These are phyloP conservation scores for Ips typographus DNA, from an alignment of 1,140 invertebrate genomes.

Conservation along the genomic window DNA sequence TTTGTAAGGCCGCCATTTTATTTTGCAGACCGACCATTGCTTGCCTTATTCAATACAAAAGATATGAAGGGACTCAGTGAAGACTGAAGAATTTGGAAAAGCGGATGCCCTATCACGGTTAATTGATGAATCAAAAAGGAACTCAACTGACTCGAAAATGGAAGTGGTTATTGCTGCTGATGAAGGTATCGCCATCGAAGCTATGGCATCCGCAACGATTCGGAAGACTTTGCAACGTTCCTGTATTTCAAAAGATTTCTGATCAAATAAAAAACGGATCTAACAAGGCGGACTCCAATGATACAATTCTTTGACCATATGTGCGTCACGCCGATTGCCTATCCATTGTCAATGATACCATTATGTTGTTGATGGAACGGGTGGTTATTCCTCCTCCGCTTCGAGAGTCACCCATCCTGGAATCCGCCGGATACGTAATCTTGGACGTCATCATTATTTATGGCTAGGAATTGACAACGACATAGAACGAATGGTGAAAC, in stretches of 20 bases:
- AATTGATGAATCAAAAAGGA: not conserved
- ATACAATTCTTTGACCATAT: not conserved
- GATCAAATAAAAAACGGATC: not conserved
- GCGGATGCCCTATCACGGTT: not conserved
- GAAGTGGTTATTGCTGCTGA: not conserved
- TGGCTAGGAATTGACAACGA: not conserved
- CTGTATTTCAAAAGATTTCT: not conserved
- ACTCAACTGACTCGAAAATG: not conserved
- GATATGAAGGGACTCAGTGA: not conserved
- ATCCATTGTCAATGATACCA: not conserved
- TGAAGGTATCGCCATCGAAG: not conserved
- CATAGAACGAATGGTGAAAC: not conserved
- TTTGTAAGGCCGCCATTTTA: not conserved
- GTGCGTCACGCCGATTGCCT: not conserved
- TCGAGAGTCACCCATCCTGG: not conserved
- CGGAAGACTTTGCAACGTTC: not conserved
- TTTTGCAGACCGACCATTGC: not conserved
- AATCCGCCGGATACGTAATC: not conserved
- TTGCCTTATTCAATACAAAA: not conserved
- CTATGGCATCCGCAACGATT: not conserved
- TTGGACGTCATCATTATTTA: not conserved
- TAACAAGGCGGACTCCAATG: not conserved
- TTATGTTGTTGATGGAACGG: not conserved
- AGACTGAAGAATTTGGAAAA: not conserved
- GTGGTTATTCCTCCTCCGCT: not conserved